Base-by-base conservation (phyloP, 2,113 vertebrate species). In the Uria lomvia region DNA sequence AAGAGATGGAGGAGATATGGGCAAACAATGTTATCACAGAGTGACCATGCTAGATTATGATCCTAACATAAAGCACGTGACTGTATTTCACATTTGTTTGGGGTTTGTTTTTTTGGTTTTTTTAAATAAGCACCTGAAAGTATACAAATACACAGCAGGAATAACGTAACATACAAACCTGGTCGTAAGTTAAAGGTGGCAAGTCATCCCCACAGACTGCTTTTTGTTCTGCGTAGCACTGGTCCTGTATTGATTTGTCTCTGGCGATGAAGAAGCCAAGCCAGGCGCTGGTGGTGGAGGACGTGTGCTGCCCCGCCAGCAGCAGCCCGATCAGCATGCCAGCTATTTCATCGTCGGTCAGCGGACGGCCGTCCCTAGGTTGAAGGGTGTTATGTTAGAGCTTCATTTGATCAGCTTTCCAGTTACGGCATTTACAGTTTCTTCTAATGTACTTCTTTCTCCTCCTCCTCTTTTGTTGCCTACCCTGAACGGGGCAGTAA, bases 221-320 rank as follows among this genome's bases (percentile, higher is more conserved):
- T 81, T 96, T 99, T 97, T 99, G 99, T 86, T 99, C 99, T 6
- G 95, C 97, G 7, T 98, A 99, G 98, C 99, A 99, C 92, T 98
- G 98, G 1, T 98, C 97, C 98, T 99, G 99, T 34, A 99, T 76
- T 5, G 94, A 38, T 80, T 98, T 98, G 86, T 99, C 98, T 85
- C 96, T 98, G 74, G 99, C 99, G 82, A 99, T 92, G 97, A 99
- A 99, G 98, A 99, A 99, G 47, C 99, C 99, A 82, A 99, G 94
- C 99, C 99, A 99, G 84, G 99, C 97, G 5, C 99, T 99, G 38
- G 99, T 99, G 94, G 99, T 99, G 89, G 99, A 99, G 52, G 99
- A 99, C 0, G 99, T 99, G 97, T 99, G 99, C 97, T 99, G 99
- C 30, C 99, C 99, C 0, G 99, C 99, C 55, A 99, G 95, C 6